These are phyloP conservation scores for Zenarchopterus dispar DNA, from an alignment of 2,797 vertebrate genomes.

Conservation along the genomic window DNA sequence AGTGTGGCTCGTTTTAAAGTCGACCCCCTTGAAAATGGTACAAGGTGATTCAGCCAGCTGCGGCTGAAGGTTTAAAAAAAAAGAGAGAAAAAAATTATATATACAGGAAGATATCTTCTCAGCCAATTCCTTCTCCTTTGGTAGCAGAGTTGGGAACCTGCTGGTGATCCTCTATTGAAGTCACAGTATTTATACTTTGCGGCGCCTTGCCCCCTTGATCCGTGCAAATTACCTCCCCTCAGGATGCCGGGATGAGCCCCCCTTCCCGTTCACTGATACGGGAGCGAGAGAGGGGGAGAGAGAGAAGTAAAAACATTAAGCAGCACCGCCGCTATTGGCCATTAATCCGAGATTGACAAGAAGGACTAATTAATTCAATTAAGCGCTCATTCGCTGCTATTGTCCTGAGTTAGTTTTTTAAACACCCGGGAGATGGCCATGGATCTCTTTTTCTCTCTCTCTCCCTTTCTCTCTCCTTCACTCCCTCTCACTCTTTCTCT, in stretches of 20 bases:
- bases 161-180: conserved; percentile 92
- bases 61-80: conserved; percentile 64
- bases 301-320: conserved; percentile 57
- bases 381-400: conserved; percentile 87
- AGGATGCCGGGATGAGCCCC: conserved; percentile 88
- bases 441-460: conserved; percentile 64
- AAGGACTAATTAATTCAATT: conserved; percentile 96
- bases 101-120: conserved; percentile 79
- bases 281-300: conserved; percentile 40
- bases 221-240: conserved; percentile 95
- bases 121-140: conserved; percentile 85
- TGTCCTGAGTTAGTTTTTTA: conserved; percentile 90
- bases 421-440: conserved; percentile 85
- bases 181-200: conserved; percentile 99
- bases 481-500: conserved; percentile 20
- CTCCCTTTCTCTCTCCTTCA: conserved; percentile 17
- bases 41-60: conserved; percentile 82
- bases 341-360: conserved; percentile 92
- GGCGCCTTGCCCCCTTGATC: conserved; percentile 94
- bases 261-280: conserved; percentile 79
- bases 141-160: conserved; percentile 88
- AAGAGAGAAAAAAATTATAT: neutral
- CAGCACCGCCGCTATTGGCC: conserved; percentile 84
- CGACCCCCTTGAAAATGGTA: conserved; percentile 79
- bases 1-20: conserved; percentile 80